phyloP scores from a whole-genome alignment of 2,113 vertebrate genomes.

The Neopipo cinnamomea region DNA sequence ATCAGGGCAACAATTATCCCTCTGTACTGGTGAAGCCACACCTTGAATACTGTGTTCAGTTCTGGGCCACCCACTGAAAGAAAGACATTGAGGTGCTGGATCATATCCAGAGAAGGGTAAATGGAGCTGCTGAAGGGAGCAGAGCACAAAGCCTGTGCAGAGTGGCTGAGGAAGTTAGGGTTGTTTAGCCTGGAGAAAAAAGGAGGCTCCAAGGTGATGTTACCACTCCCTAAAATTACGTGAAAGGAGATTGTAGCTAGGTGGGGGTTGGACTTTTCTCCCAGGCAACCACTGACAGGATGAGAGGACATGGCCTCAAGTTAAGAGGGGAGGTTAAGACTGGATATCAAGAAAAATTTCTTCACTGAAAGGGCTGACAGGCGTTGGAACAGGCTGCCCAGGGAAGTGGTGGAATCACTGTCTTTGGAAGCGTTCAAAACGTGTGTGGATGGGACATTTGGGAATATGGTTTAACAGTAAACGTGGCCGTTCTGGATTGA shows the following conservation, averaged over 20 bases:
- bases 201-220: neutral
- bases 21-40: neutral
- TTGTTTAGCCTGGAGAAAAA: neutral
- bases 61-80: neutral
- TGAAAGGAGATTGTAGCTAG: neutral
- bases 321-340: neutral
- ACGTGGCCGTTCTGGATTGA: neutral
- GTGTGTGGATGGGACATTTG: neutral
- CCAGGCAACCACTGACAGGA: neutral
- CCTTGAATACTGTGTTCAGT: neutral
- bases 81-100: neutral
- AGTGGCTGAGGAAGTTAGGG: neutral
- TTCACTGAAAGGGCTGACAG: neutral
- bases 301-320: neutral
- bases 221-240: too few species aligned
- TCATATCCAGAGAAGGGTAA: neutral
- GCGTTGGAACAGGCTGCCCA: too few species aligned
- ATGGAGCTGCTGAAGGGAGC: neutral
- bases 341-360: neutral
- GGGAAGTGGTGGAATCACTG: fast-evolving
- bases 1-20: neutral
- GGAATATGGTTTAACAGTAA: neutral
- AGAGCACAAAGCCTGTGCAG: neutral
- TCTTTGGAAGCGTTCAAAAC: neutral
- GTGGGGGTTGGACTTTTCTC: neutral